Percentiles rank a stretch among this genome's conserved stretches.
Evolutionary conservation across 2,888 invertebrate genomes (phyloP).

Genomic region (Mylabris sibirica): DNA sequence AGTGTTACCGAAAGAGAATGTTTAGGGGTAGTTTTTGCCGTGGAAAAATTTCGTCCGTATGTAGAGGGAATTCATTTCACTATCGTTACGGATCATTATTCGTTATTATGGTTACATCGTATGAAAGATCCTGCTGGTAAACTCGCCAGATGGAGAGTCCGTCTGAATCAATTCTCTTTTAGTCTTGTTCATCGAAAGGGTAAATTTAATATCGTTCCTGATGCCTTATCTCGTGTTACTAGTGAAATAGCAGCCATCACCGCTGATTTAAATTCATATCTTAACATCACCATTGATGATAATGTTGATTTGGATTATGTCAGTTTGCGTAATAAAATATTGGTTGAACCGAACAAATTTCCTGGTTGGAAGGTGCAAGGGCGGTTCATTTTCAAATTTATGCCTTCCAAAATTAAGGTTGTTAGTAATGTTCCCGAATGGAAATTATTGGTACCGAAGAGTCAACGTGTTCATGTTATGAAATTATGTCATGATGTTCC

Average conservation of each 20-base stretch:
- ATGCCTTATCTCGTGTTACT: slow-evolving; percentile 21
- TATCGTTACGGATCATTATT: slow-evolving; percentile 32
- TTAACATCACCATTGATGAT: not conserved
- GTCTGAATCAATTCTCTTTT: slow-evolving; percentile 31
- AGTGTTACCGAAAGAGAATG: too few species aligned
- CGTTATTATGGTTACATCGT: slow-evolving; percentile 27
- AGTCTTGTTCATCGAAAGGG: slow-evolving; percentile 24
- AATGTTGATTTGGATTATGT: not conserved
- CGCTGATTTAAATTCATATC: not conserved
- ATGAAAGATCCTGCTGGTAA: slow-evolving; percentile 29
- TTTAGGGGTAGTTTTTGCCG: too few species aligned
- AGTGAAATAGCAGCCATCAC: slow-evolving; percentile 10
- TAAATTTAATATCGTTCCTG: slow-evolving; percentile 24
- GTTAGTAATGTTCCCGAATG: slow-evolving; percentile 9
- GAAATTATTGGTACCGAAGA: too few species aligned
- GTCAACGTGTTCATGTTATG: too few species aligned
- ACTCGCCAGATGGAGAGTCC: slow-evolving; percentile 28
- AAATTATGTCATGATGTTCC: not conserved
- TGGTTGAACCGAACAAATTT: not conserved
- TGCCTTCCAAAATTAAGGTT: slow-evolving; percentile 20
- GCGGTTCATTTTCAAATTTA: not conserved
- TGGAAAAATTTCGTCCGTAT: slow-evolving; percentile 38
- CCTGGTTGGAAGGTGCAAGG: slow-evolving; percentile 14
- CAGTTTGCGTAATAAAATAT: not conserved
- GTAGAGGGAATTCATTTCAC: slow-evolving; percentile 23